Percentiles rank a stretch among this genome's conserved stretches.
phyloP scores from a whole-genome alignment of 2,797 vertebrate genomes.

The Oceanodroma leucorhoa region DNA sequence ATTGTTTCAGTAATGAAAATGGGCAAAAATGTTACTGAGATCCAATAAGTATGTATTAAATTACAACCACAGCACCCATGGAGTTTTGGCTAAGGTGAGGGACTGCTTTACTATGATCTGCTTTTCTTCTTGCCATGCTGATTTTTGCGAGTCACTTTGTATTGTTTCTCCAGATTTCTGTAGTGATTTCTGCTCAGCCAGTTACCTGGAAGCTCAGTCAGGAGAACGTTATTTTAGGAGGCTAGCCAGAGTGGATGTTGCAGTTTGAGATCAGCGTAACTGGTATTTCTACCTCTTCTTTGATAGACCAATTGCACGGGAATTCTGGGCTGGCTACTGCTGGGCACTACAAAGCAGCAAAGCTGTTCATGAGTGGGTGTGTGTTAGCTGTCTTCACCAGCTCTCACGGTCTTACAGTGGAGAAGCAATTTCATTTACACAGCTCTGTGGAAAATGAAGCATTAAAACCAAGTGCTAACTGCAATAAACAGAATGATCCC shows the following conservation, averaged over 20 bases:
- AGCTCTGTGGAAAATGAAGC: neutral
- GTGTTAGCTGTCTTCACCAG: neutral
- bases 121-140: neutral
- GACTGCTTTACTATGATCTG: neutral
- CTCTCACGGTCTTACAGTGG: fast-evolving
- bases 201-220: neutral
- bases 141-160: neutral
- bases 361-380: neutral
- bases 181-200: neutral
- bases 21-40: neutral
- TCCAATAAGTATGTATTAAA: neutral
- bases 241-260: fast-evolving
- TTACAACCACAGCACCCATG: neutral
- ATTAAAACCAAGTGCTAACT: neutral
- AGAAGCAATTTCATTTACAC: neutral
- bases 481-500: neutral
- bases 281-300: neutral
- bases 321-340: neutral
- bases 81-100: neutral
- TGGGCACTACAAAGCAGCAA: neutral
- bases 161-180: neutral
- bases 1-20: neutral
- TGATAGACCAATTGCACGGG: fast-evolving
- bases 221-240: neutral
- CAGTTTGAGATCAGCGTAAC: neutral